phyloP scores from a whole-genome alignment of 2,888 invertebrate genomes.

The Coleophora deauratella region DNA sequence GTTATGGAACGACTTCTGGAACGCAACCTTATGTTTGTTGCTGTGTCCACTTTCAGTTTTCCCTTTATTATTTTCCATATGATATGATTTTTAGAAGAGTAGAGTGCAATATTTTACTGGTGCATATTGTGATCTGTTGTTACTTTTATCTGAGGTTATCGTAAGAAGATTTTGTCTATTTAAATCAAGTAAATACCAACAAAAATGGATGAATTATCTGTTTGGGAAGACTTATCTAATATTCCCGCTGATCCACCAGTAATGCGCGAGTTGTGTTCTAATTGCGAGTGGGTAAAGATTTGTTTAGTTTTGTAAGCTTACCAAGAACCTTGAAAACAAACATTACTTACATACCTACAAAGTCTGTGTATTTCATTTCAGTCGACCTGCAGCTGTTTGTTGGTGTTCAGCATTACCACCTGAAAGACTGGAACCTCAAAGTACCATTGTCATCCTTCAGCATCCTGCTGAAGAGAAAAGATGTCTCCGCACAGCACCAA shows the following conservation, averaged over 20 bases:
- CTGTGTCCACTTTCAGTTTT: too few species aligned
- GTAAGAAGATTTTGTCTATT: too few species aligned
- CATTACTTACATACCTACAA: neutral
- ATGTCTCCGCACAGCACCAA: slow-evolving; percentile 90
- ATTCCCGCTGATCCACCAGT: slow-evolving; percentile 85
- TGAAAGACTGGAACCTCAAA: slow-evolving; percentile 78
- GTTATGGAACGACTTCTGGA: too few species aligned
- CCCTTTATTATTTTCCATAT: too few species aligned
- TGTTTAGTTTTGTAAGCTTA: too few species aligned
- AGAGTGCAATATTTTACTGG: too few species aligned
- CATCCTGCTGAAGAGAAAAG: slow-evolving; percentile 96
- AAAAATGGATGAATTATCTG: slow-evolving; percentile 57
- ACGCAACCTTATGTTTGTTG: too few species aligned
- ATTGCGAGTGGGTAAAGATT: slow-evolving; percentile 82
- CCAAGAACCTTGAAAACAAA: neutral
- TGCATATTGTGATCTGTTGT: too few species aligned
- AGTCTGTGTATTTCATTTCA: slow-evolving; percentile 41
- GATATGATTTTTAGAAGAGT: too few species aligned
- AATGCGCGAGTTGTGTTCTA: slow-evolving; percentile 79
- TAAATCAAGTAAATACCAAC: too few species aligned
- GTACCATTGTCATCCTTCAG: slow-evolving; percentile 87
- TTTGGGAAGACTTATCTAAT: slow-evolving; percentile 81
- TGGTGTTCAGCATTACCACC: slow-evolving; percentile 90
- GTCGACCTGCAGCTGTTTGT: slow-evolving; percentile 89
- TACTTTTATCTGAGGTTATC: too few species aligned